Evolutionary conservation across 2,113 vertebrate species (phyloP).

Genomic region (Bos javanicus): DNA sequence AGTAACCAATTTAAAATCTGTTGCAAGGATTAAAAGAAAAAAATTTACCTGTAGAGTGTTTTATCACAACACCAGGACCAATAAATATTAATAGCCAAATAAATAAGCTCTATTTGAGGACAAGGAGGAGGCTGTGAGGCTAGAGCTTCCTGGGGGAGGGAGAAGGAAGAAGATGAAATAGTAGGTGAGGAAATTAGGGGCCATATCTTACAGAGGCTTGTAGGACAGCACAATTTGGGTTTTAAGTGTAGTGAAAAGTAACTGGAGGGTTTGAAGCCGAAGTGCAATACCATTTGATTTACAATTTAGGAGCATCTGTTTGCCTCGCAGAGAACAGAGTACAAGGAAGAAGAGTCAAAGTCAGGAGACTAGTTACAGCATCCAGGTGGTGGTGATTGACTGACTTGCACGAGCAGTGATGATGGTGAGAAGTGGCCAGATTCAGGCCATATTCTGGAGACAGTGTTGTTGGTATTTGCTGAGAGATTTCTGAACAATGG

Average conservation of each 20-base stretch:
- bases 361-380: not conserved
- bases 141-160: not conserved
- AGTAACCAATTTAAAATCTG: not conserved
- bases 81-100: not conserved
- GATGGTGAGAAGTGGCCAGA: not conserved
- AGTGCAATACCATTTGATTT: not conserved
- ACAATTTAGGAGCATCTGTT: not conserved
- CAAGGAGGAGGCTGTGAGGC: not conserved
- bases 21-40: not conserved
- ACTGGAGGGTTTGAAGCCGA: not conserved
- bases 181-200: too few species aligned
- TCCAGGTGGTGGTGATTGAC: too few species aligned
- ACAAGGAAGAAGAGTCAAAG: fast-evolving
- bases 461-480: not conserved
- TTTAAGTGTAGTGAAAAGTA: not conserved
- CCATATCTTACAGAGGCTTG: fast-evolving
- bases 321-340: not conserved
- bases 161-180: fast-evolving
- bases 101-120: not conserved
- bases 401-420: too few species aligned
- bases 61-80: not conserved
- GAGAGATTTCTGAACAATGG: not conserved
- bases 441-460: not conserved
- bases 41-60: not conserved
- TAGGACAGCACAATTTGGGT: not conserved